Conservation (phyloP, 2,113 vertebrate genomes). For the Hypanus sabinus region DNA sequence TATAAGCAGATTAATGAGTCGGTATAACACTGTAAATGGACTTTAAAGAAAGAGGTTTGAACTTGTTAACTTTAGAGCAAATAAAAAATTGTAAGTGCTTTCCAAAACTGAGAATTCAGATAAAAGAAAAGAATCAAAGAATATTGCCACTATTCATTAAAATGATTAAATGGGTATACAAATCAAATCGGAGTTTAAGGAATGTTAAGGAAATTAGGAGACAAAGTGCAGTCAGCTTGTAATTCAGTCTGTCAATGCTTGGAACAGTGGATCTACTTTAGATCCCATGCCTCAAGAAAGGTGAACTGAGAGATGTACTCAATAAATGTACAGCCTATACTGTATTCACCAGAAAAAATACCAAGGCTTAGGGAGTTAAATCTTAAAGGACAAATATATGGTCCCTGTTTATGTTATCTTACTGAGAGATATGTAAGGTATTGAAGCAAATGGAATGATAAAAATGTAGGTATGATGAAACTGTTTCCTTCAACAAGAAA, state of each 20-base stretch:
- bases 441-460: neutral
- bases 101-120: neutral
- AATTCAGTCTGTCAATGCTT: neutral
- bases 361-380: neutral
- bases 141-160: neutral
- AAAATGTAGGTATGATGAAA: neutral
- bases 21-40: neutral
- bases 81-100: neutral
- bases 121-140: neutral
- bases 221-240: neutral
- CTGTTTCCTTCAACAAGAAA: neutral
- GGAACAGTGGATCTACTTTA: neutral
- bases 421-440: too few relatives aligned
- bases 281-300: neutral
- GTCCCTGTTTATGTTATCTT: neutral
- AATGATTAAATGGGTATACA: neutral
- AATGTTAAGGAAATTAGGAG: neutral
- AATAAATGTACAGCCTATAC: neutral
- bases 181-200: neutral
- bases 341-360: neutral
- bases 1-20: neutral
- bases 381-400: neutral
- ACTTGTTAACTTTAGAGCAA: neutral
- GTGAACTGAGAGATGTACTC: too few relatives aligned
- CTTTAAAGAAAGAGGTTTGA: neutral